phyloP scores from a whole-genome alignment of 2,888 invertebrate species.

The Drosophila planitibia region DNA sequence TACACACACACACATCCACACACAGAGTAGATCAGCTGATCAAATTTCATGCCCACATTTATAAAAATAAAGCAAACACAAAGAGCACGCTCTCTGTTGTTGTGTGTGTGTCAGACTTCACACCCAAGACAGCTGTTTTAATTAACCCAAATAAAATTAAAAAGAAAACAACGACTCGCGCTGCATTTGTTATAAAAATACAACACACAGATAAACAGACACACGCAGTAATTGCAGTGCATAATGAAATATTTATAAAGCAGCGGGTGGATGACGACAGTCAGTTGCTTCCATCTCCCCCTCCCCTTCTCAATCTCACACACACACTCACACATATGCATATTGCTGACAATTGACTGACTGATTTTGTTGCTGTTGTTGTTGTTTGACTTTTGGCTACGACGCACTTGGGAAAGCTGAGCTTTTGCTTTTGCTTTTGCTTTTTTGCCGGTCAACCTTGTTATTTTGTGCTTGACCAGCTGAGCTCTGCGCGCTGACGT shows the following conservation, averaged over 20 bases:
- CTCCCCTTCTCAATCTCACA: not conserved
- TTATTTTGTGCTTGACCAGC: slow-evolving; percentile 70
- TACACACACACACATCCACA: slow-evolving; percentile 8
- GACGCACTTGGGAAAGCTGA: slow-evolving; percentile 77
- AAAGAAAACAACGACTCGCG: slow-evolving; percentile 25
- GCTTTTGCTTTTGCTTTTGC: slow-evolving; percentile 41
- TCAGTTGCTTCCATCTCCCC: slow-evolving; percentile 18
- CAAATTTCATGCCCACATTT: slow-evolving; percentile 68
- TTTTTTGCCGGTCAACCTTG: slow-evolving; percentile 57
- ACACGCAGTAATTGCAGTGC: slow-evolving; percentile 27
- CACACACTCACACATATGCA: not conserved
- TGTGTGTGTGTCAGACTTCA: slow-evolving; percentile 38
- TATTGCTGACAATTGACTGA: slow-evolving; percentile 17
- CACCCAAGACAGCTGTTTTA: slow-evolving; percentile 74
- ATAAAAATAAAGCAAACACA: slow-evolving; percentile 39
- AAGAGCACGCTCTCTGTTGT: slow-evolving; percentile 26
- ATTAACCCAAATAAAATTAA: slow-evolving; percentile 70
- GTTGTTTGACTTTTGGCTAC: slow-evolving; percentile 41
- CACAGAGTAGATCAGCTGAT: slow-evolving; percentile 66
- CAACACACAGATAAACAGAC: not conserved
- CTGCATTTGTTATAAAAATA: slow-evolving; percentile 49
- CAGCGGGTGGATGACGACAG: slow-evolving; percentile 32
- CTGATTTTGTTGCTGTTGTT: slow-evolving; percentile 19
- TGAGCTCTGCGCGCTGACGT: slow-evolving; percentile 44
- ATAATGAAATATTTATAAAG: slow-evolving; percentile 30